phyloP scores from a whole-genome alignment of 2,888 invertebrate genomes.

The Blera fallax region DNA sequence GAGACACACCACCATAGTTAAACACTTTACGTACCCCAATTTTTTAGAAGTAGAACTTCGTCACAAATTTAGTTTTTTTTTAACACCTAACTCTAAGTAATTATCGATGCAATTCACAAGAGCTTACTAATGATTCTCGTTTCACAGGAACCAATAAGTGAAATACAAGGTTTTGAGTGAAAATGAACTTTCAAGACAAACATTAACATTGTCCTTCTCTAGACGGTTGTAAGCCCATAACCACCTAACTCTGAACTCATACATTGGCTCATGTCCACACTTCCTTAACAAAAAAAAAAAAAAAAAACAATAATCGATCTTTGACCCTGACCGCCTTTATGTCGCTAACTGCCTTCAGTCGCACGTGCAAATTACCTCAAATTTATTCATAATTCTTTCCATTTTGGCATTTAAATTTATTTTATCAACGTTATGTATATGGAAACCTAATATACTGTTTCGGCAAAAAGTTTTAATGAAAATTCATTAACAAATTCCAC shows the following conservation, averaged over 20 bases:
- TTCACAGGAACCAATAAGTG: neutral
- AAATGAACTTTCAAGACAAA: too few relatives aligned
- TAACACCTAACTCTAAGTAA: neutral
- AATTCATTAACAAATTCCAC: slow-evolving; percentile 9
- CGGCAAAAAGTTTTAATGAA: neutral
- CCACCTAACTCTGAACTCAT: too few relatives aligned
- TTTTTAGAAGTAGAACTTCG: neutral
- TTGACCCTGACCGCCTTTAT: neutral
- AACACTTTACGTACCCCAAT: too few relatives aligned
- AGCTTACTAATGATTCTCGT: neutral
- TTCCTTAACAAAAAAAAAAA: too few relatives aligned
- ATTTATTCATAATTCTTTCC: neutral
- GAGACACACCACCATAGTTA: too few relatives aligned
- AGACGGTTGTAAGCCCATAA: too few relatives aligned
- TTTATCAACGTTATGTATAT: neutral
- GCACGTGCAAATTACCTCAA: neutral
- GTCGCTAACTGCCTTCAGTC: neutral
- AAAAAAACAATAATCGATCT: neutral
- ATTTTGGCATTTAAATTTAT: slow-evolving; percentile 4
- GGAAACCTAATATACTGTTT: neutral
- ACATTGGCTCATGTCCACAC: neutral
- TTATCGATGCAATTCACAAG: neutral
- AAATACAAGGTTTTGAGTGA: neutral
- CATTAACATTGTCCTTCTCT: too few relatives aligned
- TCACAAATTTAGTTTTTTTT: neutral